Evolutionary conservation across 2,888 invertebrate species (phyloP), one percentile per base, ranked within the genome.

Genomic region (Tachina lurida): DNA sequence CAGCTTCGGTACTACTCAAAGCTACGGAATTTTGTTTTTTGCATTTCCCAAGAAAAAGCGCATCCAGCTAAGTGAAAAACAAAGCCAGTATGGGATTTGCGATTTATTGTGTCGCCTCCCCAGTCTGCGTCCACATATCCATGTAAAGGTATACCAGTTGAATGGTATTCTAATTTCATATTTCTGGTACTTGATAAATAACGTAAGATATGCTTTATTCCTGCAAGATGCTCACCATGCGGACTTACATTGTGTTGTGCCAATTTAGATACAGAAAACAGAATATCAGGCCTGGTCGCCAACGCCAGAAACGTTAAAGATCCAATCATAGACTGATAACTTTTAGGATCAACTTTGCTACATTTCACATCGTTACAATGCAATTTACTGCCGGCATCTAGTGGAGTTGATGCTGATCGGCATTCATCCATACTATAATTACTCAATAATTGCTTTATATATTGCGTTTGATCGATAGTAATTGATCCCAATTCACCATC

Each of bases 51-150:
- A 3, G 76, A 76, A 17, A 76, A 56, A 43, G 54, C 75, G 9
- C 54, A 49, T 31, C 75, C 75, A 49, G 75, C 77, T 9, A 67
- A 87, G 65, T 92, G 93, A 67, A 77, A 77, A 1, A 49, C 49
- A 39, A 67, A 77, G 17, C 77, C 77, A n/a, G 77, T 77, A 15
- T 77, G 65, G 3, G 77, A 76, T n/a, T 76, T 76, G 13, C 67
- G 54, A 58, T 52, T 45, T 0, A 13, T 10, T 15, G 31, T 2
- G 17, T 67, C 67, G 31, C 76, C 58, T 56, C 60, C 77, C 77
- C 76, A 76, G 13, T 76, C 76, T 4, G 67, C 76, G 39, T 76
- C 76, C 19, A 67, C 76, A 49, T 58, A 76, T 1, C 56, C 45
- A 56, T 22, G 45, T 31, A 65, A 8, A 4, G 41, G 31, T 76